phyloP scores from a whole-genome alignment of 2,888 invertebrate species.

The Drosophila koepferae region DNA sequence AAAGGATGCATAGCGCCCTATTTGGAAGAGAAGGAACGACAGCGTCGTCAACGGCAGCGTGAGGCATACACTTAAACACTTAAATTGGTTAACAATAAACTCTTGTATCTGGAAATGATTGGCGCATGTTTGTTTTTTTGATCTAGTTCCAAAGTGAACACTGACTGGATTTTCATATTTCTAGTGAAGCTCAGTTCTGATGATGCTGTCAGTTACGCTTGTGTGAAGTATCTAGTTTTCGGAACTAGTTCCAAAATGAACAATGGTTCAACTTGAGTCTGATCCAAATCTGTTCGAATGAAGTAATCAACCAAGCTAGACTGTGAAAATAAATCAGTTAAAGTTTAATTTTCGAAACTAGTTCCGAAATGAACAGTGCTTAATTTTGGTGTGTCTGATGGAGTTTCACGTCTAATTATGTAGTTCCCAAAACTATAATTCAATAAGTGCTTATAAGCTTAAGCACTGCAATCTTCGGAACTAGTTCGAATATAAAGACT shows the following conservation, averaged over 20 bases:
- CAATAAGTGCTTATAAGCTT: neutral
- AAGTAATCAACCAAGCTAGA: no score
- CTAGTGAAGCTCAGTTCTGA: no score
- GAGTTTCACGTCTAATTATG: accelerated
- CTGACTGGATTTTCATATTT: no score
- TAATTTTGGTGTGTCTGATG: neutral
- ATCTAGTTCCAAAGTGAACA: neutral
- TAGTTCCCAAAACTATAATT: no score
- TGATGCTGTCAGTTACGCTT: no score
- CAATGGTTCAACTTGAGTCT: neutral
- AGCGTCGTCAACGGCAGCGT: slow-evolving; percentile 47
- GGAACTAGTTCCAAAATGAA: neutral
- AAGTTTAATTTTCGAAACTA: neutral
- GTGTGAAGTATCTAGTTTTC: neutral
- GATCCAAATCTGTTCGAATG: neutral
- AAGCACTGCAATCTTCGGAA: neutral
- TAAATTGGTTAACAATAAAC: neutral
- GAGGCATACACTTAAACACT: slow-evolving; percentile 35
- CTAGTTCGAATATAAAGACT: neutral
- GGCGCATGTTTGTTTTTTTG: no score
- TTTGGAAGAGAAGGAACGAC: slow-evolving; percentile 55
- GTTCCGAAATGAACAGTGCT: neutral
- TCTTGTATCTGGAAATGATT: slow-evolving; percentile 26
- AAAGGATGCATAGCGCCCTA: slow-evolving; percentile 45
- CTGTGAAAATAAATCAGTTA: neutral